Base-by-base conservation (phyloP, 1,140 invertebrate species). In the Platorchestia sp. region DNA sequence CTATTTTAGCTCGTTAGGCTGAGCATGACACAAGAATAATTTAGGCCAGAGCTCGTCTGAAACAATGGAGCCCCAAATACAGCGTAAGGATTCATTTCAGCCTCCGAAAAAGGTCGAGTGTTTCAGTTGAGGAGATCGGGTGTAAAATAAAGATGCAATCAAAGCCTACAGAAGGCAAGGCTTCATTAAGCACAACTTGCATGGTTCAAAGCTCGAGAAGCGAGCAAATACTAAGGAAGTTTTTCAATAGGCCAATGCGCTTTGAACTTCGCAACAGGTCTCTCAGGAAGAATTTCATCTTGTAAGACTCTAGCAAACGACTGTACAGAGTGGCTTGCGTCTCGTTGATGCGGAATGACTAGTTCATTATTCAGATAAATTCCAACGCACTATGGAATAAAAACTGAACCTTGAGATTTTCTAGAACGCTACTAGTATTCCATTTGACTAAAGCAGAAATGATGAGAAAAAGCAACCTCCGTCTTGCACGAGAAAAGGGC, bases 71-170 rank as follows among this genome's bases (percentile, higher is more conserved):
- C 14, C 14, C 59, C 59, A 75, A 75, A 75, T 75, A 75, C 59
- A 75, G 59, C 27, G 27, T 27, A 75, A 75, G 87, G 41, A 41
- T 41, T 89, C 87, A 89, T 89, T 89, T 89, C 87, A 16, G 43
- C 36, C 27, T 41, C 87, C 87, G 3, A 89, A 89, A 42, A 42
- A 42, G 87, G 87, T 75, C 14, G 59, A 75, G 10, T 36, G 59
- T 75, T 75, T 75, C 59, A 75, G 59, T 75, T 75, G 59, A 75
- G 59, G 27, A 1, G 87, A 41, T 89, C 87, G 87, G 14, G 41
- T 10, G 87, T 41, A 41, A 89, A 42, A 89, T 89, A 89, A 42
- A 89, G 87, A 89, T 89, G 87, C 87, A 89, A 89, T 89, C 87
- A 89, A 43, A 43, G 41, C 87, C 87, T 42, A 44, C 87, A 89